A percentile compares a stretch with the other conserved stretches of the same genome.
These are phyloP conservation scores for Quadriops clusia DNA, from an alignment of 2,888 invertebrate species.

Conservation along the genomic window DNA sequence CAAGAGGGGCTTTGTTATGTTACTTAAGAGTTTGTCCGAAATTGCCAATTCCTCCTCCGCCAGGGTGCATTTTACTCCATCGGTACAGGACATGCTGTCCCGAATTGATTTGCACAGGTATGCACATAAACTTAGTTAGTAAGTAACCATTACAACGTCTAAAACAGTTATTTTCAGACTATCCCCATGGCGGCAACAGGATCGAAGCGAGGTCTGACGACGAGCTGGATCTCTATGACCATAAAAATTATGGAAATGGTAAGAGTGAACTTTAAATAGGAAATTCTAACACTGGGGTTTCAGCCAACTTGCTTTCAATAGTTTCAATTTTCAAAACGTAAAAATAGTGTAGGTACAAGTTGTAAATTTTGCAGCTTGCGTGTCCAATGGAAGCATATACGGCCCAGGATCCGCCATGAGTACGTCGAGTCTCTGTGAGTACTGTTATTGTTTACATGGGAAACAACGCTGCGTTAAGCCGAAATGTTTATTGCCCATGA, in stretches of 20 bases:
- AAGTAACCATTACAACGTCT: too few relatives aligned
- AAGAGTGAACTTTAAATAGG: constrained; percentile 10
- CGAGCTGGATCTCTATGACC: constrained; percentile 23
- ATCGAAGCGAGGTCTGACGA: constrained; percentile 29
- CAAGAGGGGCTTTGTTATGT: constrained; percentile 59
- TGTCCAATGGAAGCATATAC: constrained; percentile 59
- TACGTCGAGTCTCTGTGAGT: constrained; percentile 66
- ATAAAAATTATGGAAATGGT: constrained; percentile 20
- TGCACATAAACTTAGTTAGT: too few relatives aligned
- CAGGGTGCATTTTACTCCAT: constrained; percentile 59
- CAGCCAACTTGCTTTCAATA: constrained; percentile 6
- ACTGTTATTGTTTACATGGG: constrained; percentile 68
- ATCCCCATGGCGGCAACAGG: constrained; percentile 22
- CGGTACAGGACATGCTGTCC: constrained; percentile 63
- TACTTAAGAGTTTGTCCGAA: constrained; percentile 64
- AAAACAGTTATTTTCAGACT: too few relatives aligned
- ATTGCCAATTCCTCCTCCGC: constrained; percentile 62
- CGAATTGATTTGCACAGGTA: constrained; percentile 62
- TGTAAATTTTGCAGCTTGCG: constrained; percentile 47
- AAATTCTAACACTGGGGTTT: constrained; percentile 3
- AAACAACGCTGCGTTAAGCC: constrained; percentile 66
- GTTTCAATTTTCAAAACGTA: not conserved
- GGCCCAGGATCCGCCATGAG: constrained; percentile 76
- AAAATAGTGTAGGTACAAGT: too few relatives aligned
- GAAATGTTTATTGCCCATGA: constrained; percentile 62